phyloP scores from a whole-genome alignment of 2,888 invertebrate genomes.

The Pachycephus smyrnensis region DNA sequence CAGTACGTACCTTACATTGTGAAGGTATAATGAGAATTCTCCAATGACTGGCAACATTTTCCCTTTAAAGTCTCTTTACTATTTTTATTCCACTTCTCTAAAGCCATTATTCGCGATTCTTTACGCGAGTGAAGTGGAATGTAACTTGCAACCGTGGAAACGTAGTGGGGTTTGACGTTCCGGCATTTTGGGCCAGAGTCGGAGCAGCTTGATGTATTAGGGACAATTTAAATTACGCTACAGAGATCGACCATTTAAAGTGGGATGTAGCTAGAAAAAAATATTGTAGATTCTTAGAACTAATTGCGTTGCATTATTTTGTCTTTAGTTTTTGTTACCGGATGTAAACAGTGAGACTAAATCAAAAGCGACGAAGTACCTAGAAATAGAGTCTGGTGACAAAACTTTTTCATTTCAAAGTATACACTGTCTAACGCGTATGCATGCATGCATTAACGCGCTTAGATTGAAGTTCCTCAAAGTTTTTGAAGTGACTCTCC shows the following conservation, averaged over 20 bases:
- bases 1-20: neutral
- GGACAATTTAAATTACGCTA: slow-evolving; percentile 25
- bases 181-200: neutral
- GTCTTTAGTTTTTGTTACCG: neutral
- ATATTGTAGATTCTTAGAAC: neutral
- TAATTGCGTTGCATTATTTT: neutral
- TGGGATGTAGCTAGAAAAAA: neutral
- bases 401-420: neutral
- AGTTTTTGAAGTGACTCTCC: neutral
- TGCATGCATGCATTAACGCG: neutral
- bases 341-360: neutral
- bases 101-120: neutral
- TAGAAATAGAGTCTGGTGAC: neutral
- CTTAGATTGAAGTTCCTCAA: neutral
- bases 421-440: neutral
- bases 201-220: slow-evolving; percentile 23
- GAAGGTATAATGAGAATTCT: neutral
- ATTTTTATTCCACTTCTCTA: neutral
- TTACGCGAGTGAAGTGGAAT: slow-evolving; percentile 17
- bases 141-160: neutral
- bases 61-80: neutral
- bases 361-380: neutral
- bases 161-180: neutral
- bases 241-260: neutral
- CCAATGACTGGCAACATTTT: neutral